These are phyloP conservation scores for Euwallacea fornicatus DNA, from an alignment of 1,140 invertebrate species.

Conservation along the genomic window DNA sequence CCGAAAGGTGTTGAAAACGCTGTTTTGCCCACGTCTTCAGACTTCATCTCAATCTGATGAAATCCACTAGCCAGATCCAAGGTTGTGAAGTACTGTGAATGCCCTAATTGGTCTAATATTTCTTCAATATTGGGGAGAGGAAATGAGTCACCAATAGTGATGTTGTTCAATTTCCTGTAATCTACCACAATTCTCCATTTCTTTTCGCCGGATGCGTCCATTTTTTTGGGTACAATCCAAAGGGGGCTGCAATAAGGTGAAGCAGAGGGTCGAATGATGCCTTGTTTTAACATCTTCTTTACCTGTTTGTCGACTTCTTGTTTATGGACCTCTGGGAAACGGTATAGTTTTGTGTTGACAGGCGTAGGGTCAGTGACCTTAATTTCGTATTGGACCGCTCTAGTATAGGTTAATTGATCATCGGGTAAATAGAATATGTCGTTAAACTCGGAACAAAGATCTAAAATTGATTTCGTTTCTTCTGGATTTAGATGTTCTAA, in stretches of 20 bases:
- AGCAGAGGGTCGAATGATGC: conserved; percentile 50
- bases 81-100: conserved; percentile 55
- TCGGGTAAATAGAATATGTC: conserved; percentile 42
- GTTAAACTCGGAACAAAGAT: conserved; percentile 39
- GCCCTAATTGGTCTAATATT: conserved; percentile 54
- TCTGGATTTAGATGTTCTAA: conserved; percentile 41
- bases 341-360: conserved; percentile 47
- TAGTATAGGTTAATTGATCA: conserved; percentile 38
- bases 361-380: conserved; percentile 39
- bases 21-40: conserved; percentile 54
- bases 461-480: conserved; percentile 25
- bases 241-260: conserved; percentile 50
- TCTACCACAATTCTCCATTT: conserved; percentile 54
- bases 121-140: conserved; percentile 59
- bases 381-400: conserved; percentile 45
- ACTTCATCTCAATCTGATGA: conserved; percentile 55
- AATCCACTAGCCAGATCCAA: conserved; percentile 58
- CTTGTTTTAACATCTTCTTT: conserved; percentile 52
- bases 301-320: conserved; percentile 53
- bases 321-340: conserved; percentile 50
- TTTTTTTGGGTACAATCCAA: conserved; percentile 54
- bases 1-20: conserved; percentile 52
- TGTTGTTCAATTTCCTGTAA: conserved; percentile 51
- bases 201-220: conserved; percentile 50
- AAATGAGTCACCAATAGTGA: conserved; percentile 51